A percentile compares a stretch with the other conserved stretches of the same genome.
Conservation (phyloP, 92 coral and sea anemone genomes). For the Pocillopora grandis region DNA sequence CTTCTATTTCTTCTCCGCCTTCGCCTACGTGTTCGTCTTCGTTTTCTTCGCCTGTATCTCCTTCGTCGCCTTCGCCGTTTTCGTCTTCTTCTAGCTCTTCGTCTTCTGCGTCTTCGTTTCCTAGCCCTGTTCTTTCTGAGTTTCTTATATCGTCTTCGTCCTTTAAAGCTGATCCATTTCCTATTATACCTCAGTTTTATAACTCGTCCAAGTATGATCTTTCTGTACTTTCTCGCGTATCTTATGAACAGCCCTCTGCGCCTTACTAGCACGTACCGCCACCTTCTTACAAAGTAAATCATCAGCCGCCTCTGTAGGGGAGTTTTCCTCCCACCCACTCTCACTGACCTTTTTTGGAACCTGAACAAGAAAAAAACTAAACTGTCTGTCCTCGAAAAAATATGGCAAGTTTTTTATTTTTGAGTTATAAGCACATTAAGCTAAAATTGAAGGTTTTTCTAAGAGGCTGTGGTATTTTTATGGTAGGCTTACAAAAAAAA, state of each 20-base stretch:
- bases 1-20: conserved; percentile 8
- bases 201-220: neutral
- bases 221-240: conserved; percentile 9
- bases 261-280: conserved; percentile 2
- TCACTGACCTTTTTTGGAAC: conserved; percentile 13
- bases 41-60: neutral
- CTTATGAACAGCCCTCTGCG: neutral
- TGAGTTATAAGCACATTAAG: too few species aligned
- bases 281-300: neutral
- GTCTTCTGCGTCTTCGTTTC: conserved; percentile 14
- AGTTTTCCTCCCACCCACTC: conserved; percentile 14
- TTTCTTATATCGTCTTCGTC: neutral
- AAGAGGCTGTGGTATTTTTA: too few species aligned
- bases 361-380: neutral
- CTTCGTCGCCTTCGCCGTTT: conserved; percentile 4
- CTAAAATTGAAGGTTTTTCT: too few species aligned
- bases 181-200: neutral
- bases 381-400: neutral
- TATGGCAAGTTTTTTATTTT: neutral
- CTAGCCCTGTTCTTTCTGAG: neutral
- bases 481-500: too few species aligned
- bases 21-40: neutral
- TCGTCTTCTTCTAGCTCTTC: conserved; percentile 17
- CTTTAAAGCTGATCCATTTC: neutral
- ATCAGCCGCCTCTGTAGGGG: neutral